Evolutionary conservation across 2,797 vertebrate genomes (phyloP), one percentile per base, ranked within the genome.

Genomic region (Acipenser transmontanus): DNA sequence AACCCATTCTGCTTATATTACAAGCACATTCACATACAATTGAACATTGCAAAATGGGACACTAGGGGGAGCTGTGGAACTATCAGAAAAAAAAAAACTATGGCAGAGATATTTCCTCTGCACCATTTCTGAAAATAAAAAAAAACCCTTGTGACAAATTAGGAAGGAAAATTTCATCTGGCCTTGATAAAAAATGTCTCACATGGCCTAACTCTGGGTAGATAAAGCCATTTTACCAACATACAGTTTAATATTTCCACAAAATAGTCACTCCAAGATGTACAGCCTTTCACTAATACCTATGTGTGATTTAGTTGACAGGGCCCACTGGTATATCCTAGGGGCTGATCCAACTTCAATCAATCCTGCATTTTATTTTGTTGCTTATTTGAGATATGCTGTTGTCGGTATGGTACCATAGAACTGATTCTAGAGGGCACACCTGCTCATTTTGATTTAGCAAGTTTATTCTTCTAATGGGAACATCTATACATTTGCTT

Each of bases 1-100:
- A 68, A 8, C 64, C 70, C 69, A 64, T 70, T 75, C 65, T 72
- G 48, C 67, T 72, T 71, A 68, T 72, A 72, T 34, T 34, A 34
- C 20, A 34, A 34, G 20, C 20, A 34, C 20, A 34, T 34, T 4
- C 20, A 34, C 34, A 34, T 3, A 1, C 34, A 34, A 34, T 4
- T 34, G 34, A 34, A 6, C 5, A 52, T 52, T 66, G 63, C 63
- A 4, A 4, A 3, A 0, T 1, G 0, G 50, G 50, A 81, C 90
- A 73, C 70, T 69, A 88, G 93, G 86, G 83, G 89, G 90, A 68
- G 80, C 88, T 91, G 85, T 93, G 87, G 84, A 68, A 63, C 81
- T 82, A 63, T 13, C 68, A 61, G 52, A 70, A 77, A 61, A 84
- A 79, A 69, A 73, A 73, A 75, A 69, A 68, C 20, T 8, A n/a